A percentile compares a stretch with the other conserved stretches of the same genome.
phyloP scores from a whole-genome alignment of 2,797 vertebrate species.

The Cheirogaleus major region DNA sequence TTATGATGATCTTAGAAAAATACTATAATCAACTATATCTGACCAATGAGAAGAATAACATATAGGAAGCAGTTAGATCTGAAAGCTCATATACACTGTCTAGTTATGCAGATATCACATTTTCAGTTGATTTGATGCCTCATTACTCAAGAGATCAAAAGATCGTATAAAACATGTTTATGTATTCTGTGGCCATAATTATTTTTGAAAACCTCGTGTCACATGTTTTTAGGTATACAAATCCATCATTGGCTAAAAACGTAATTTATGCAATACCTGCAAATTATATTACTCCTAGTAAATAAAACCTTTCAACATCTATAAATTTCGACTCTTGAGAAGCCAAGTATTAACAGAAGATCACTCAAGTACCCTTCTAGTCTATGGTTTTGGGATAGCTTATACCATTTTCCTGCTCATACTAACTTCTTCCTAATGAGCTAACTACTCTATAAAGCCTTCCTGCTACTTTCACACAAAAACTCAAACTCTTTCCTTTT shows the following conservation, averaged over 20 bases:
- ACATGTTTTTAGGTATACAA: background rate
- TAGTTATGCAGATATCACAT: slow-evolving; percentile 6
- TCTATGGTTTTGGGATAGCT: background rate
- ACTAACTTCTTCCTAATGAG: slow-evolving; percentile 8
- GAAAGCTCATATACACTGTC: background rate
- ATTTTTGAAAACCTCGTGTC: slow-evolving; percentile 43
- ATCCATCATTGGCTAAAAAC: slow-evolving; percentile 8
- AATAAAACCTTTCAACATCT: background rate
- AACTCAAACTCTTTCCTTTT: background rate
- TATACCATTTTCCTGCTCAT: slow-evolving; percentile 17
- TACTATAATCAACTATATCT: background rate
- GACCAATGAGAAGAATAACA: background rate
- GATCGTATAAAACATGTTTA: slow-evolving; percentile 5
- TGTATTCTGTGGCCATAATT: background rate
- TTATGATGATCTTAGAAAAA: slow-evolving; percentile 31
- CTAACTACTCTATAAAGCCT: background rate
- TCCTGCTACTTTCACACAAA: background rate
- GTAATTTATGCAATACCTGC: background rate
- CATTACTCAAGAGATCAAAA: slow-evolving; percentile 28
- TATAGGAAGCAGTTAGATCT: slow-evolving; percentile 13
- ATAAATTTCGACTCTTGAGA: slow-evolving; percentile 24
- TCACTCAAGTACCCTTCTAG: background rate
- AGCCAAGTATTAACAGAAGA: background rate
- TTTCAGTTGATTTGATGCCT: slow-evolving; percentile 35
- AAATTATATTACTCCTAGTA: background rate